Evolutionary conservation across 2,888 invertebrate genomes (phyloP), one percentile per base, ranked within the genome.

Genomic region (Callyntrura guangdongensis): DNA sequence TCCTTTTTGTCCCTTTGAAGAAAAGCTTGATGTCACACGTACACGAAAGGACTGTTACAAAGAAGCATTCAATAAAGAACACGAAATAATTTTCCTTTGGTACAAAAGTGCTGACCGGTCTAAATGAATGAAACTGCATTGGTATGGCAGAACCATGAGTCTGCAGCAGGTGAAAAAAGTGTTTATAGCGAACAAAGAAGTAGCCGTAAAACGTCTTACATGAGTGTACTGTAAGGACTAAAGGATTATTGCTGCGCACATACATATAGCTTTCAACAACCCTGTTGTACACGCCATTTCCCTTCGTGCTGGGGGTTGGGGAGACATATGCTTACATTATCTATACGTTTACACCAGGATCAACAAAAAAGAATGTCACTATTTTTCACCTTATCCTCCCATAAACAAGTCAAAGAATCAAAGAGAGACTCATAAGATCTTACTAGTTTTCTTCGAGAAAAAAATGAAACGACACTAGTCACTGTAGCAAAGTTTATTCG

Each of bases 381-480:
- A 9, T 49, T 22, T 53, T 49, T 74, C 27, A 14, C 49, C 74
- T 49, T 49, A 74, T 74, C 74, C 49, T 74, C 49, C 0, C 53
- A 74, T 49, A 74, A 74, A 74, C 36, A 74, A 74, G 1, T 0
- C 20, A 27, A 49, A 22, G 74, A 74, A 74, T 74, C 74, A 22
- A 72, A 72, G 47, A 25, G 72, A 72, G 47, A 9, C 8, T 27
- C 27, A n/a, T 14, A 72, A 17, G 20, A 1, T 17, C 5, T 36
- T 36, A 36, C 36, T 36, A 36, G 36, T 36, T 36, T 36, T 36
- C 36, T 72, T 1, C 20, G 11, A 47, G 17, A 47, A 17, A 53
- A 74, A 74, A 74, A 20, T 74, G 53, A 74, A 74, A 49, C 74
- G 49, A n/a, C 27, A 53, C 49, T 49, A 6, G 12, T 49, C 74